Evolutionary conservation across 2,113 vertebrate species (phyloP), one percentile per base, ranked within the genome.

Genomic region (Micromys minutus): DNA sequence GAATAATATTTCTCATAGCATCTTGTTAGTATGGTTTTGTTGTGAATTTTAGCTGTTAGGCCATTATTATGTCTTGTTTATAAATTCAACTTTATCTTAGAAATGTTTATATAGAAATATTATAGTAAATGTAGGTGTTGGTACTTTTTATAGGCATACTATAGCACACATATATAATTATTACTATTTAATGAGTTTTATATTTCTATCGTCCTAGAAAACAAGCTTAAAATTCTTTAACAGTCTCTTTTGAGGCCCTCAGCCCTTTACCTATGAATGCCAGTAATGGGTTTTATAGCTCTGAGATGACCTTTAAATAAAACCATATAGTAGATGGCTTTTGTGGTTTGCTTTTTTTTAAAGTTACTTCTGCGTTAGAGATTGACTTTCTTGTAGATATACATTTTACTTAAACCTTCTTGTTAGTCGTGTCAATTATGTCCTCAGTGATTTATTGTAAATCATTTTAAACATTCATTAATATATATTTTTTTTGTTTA

Each of bases 111-210:
- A 36, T 71, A 22, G 7, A 45, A 69, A 42, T 34, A 19, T 8
- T 52, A 81, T 34, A 57, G 76, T 57, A 80, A 81, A n/a, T 26
- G 17, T 7, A 63, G 36, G 12, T 4, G 21, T 72, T 72, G 52
- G 34, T 39, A 71, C 39, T 45, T 19, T 21, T 9, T 13, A 61
- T 61, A 59, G n/a, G n/a, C 59, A 83, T 17, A 45, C 4, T 84
- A 34, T 34, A 34, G 59, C 39, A 84, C 24, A 34, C 21, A 34
- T 84, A 83, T 21, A 29, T 84, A 42, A 5, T 29, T 29, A 55
- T 85, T 36, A 50, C 2, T 52, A 36, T 85, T 59, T 87, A 57
- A 65, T 50, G 90, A 88, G 45, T 95, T 87, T 94, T 34, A 79
- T 59, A 26, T 84, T 93, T 93, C 12, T 29, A 31, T 57, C 22